Evolutionary conservation across 2,888 invertebrate genomes (phyloP), one percentile per base, ranked within the genome.

Genomic region (Noctua pronuba): DNA sequence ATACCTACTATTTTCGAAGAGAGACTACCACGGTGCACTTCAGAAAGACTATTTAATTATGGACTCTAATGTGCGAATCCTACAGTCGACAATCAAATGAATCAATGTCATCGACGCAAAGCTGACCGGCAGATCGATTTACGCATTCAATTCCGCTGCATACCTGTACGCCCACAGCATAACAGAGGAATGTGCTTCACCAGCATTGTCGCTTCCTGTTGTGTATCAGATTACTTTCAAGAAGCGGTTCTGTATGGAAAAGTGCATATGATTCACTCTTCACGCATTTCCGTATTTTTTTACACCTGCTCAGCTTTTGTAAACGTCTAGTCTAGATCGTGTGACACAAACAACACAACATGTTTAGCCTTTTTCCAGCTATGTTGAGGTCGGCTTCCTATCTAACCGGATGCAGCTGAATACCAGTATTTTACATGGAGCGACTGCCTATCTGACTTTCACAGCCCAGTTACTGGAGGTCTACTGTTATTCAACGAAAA

Each of bases 281-380:
- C 16, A 35, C 7, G 16, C 49, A 65, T 84, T 84, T 83, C 84
- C 84, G 69, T 79, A 18, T 83, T 60, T 0, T 66, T 49, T 80
- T 49, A 79, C 46, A 16, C 11, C 0, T 58, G 2, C n/a, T 79
- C 21, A n/a, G 38, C 21, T 58, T 80, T 79, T 28, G 18, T 24
- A 7, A 10, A 46, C 16, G 21, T 44, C n/a, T 46, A 21, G 28
- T 13, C 7, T 38, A 41, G n/a, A 31, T 64, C 10, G 7, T 77
- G 16, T 41, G 18, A 11, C 24, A 75, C 21, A 10, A 46, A 21
- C 18, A 55, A 55, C n/a, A 55, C n/a, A 24, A 55, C n/a, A 18
- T 60, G 28, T 31, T 28, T 31, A 28, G 3, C 10, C 10, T 24
- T 52, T 52, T 24, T 1, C 24, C 11, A 11, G 11, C 3, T 55